Conservation (phyloP, 2,888 invertebrate species). For the Ormyrus thymus region DNA sequence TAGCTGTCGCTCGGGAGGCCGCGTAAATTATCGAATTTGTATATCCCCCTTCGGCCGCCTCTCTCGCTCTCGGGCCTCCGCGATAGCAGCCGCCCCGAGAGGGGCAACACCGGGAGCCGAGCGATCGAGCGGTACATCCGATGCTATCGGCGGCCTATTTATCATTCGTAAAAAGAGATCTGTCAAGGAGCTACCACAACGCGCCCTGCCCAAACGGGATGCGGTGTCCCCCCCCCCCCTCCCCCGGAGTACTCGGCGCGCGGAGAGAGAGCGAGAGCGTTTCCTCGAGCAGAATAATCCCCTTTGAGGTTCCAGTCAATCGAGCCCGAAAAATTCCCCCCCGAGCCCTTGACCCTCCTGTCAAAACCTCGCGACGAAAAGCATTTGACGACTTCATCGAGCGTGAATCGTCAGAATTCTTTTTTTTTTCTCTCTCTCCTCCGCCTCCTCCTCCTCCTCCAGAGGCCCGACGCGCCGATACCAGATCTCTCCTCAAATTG, state of each 20-base stretch:
- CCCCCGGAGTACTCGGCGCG: constrained; percentile 29
- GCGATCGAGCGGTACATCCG: constrained; percentile 54
- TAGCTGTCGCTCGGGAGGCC: constrained; percentile 19
- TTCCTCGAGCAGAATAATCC: constrained; percentile 53
- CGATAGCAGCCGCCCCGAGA: constrained; percentile 38
- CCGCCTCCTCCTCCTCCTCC: constrained; percentile 3
- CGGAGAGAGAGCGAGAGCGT: constrained; percentile 3
- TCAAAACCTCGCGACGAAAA: constrained; percentile 48
- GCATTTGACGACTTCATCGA: constrained; percentile 53
- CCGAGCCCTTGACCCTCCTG: constrained; percentile 37
- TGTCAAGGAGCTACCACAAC: constrained; percentile 54
- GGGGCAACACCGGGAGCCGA: constrained; percentile 57
- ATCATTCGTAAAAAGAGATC: constrained; percentile 59
- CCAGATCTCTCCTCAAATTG: constrained; percentile 38
- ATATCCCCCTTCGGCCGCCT: background rate
- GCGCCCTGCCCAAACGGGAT: background rate
- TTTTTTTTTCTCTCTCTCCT: constrained; percentile 6
- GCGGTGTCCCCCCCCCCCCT: background rate
- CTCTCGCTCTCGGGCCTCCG: background rate
- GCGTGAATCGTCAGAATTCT: constrained; percentile 54
- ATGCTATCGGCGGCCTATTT: constrained; percentile 57
- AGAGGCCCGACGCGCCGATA: constrained; percentile 20
- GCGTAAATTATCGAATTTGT: constrained; percentile 39
- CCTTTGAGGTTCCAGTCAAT: constrained; percentile 44
- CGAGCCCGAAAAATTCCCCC: constrained; percentile 41